Conservation (phyloP, 2,888 invertebrate species). For the Lepidochrysops patricia region DNA sequence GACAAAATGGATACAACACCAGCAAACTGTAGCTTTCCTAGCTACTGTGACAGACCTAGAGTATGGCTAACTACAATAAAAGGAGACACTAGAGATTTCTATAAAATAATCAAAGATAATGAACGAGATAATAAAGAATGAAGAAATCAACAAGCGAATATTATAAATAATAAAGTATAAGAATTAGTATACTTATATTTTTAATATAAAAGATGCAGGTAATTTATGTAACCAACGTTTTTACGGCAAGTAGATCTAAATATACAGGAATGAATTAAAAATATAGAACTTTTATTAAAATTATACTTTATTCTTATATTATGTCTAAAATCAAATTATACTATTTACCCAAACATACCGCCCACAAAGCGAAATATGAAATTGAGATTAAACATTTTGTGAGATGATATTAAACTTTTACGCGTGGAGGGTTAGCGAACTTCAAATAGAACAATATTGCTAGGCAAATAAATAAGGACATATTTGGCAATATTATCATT, state of each 20-base stretch:
- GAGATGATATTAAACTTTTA: background rate
- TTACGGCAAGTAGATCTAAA: too few relatives aligned
- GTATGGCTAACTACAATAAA: conserved; percentile 56
- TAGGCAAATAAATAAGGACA: too few relatives aligned
- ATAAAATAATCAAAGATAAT: conserved; percentile 39
- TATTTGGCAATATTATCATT: too few relatives aligned
- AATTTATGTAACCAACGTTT: too few relatives aligned
- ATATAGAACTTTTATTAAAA: too few relatives aligned
- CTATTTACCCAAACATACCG: background rate
- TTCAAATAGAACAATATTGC: background rate
- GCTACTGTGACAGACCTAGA: conserved; percentile 40
- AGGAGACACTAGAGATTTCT: conserved; percentile 55
- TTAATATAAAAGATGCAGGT: too few relatives aligned
- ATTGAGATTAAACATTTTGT: background rate
- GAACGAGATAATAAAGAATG: background rate
- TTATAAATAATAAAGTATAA: too few relatives aligned
- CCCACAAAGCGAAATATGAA: background rate
- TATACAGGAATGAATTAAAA: too few relatives aligned
- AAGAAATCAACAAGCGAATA: background rate
- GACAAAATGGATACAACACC: background rate
- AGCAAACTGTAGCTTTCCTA: conserved; percentile 27
- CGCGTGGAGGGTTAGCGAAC: background rate
- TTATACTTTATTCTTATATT: too few relatives aligned
- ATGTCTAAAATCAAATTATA: background rate
- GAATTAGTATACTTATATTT: too few relatives aligned